phyloP scores from a whole-genome alignment of 2,797 vertebrate species.

The Sandelia bainsii region DNA sequence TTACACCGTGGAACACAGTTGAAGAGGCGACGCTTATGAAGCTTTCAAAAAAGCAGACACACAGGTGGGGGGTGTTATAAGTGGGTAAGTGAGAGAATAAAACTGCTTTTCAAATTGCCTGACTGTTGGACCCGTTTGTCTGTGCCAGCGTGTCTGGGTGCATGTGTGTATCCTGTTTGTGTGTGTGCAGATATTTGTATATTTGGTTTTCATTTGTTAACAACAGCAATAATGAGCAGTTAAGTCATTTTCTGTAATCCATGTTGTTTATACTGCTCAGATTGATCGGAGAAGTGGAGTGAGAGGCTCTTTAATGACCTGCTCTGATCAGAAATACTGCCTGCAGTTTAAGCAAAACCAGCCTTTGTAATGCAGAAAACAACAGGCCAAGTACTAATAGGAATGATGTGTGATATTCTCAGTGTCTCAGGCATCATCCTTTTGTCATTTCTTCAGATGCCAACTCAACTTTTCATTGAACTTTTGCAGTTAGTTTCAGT shows the following conservation, averaged over 20 bases:
- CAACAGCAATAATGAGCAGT: slow-evolving; percentile 70
- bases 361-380: neutral
- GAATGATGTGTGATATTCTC: neutral
- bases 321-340: slow-evolving; percentile 39
- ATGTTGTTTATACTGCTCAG: slow-evolving; percentile 75
- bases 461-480: slow-evolving; percentile 18
- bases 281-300: slow-evolving; percentile 69
- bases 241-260: slow-evolving; percentile 68
- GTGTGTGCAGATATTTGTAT: slow-evolving; percentile 1
- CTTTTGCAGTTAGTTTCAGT: slow-evolving; percentile 16
- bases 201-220: slow-evolving; percentile 45
- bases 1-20: slow-evolving; percentile 79
- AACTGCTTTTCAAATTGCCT: slow-evolving; percentile 72
- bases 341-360: slow-evolving; percentile 6
- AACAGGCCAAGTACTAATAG: neutral
- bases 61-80: slow-evolving; percentile 58
- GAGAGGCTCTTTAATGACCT: slow-evolving; percentile 39
- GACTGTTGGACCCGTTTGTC: slow-evolving; percentile 70
- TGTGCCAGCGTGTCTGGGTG: slow-evolving; percentile 51
- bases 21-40: slow-evolving; percentile 81
- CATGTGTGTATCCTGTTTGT: slow-evolving; percentile 23
- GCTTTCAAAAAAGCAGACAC: slow-evolving; percentile 77
- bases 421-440: neutral
- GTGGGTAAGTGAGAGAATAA: slow-evolving; percentile 76
- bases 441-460: slow-evolving; percentile 1